Percentiles rank a stretch among this genome's conserved stretches.
Evolutionary conservation across 1,140 invertebrate genomes (phyloP).

Genomic region (Dryas iulia): DNA sequence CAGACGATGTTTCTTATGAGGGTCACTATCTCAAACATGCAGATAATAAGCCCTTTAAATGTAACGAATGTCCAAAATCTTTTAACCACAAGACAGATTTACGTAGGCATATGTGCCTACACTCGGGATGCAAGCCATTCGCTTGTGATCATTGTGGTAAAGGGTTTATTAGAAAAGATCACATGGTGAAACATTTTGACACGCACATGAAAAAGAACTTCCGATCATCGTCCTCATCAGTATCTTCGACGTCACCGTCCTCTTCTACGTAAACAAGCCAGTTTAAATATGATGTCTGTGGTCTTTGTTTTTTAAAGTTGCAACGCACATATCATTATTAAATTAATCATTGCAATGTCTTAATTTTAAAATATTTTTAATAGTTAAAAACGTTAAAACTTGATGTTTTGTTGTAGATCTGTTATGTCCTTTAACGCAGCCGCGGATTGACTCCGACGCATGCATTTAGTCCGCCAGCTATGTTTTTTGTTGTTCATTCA

Average conservation of each 20-base stretch:
- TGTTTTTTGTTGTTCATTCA: slow-evolving; percentile 74
- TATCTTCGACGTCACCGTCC: slow-evolving; percentile 46
- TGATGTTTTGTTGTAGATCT: slow-evolving; percentile 48
- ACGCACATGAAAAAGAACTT: slow-evolving; percentile 85
- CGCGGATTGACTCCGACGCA: slow-evolving; percentile 48
- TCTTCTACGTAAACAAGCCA: slow-evolving; percentile 42
- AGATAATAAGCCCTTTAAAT: slow-evolving; percentile 93
- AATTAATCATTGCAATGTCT: slow-evolving; percentile 42
- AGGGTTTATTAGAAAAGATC: slow-evolving; percentile 96
- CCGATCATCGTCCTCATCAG: slow-evolving; percentile 46
- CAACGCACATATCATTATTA: slow-evolving; percentile 55
- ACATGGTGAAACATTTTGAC: slow-evolving; percentile 95
- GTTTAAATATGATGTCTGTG: slow-evolving; percentile 5
- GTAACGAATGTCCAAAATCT: slow-evolving; percentile 92
- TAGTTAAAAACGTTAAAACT: slow-evolving; percentile 44
- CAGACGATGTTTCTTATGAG: slow-evolving; percentile 83
- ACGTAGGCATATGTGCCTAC: slow-evolving; percentile 92
- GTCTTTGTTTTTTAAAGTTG: slow-evolving; percentile 31
- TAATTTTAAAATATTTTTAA: slow-evolving; percentile 40
- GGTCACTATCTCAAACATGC: slow-evolving; percentile 89
- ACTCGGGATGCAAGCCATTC: slow-evolving; percentile 91
- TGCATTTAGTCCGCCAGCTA: slow-evolving; percentile 50
- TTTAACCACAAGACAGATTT: slow-evolving; percentile 93
- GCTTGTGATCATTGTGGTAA: slow-evolving; percentile 91
- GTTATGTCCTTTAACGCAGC: slow-evolving; percentile 48